Percentiles rank a stretch among this genome's conserved stretches.
These are phyloP conservation scores for Hippocampus abdominalis DNA, from an alignment of 2,113 vertebrate genomes.

Conservation along the genomic window DNA sequence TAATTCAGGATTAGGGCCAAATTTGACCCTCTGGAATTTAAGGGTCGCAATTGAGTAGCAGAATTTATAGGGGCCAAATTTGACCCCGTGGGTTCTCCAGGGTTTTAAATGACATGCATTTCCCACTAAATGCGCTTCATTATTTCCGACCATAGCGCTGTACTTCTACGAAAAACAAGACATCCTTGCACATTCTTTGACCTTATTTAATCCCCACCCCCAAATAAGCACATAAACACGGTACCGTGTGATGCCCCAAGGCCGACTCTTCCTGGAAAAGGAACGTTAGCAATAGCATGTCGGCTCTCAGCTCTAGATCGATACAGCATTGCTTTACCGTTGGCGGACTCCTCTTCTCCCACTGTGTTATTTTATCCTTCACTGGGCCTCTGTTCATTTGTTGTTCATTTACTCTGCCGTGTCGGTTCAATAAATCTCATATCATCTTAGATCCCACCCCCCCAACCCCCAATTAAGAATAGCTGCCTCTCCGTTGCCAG, in stretches of 20 bases:
- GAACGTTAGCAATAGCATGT: constrained; percentile 62
- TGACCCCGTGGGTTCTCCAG: too few relatives aligned
- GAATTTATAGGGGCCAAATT: too few relatives aligned
- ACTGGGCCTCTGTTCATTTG: constrained; percentile 60
- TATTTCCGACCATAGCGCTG: constrained; percentile 2
- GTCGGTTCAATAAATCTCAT: constrained; percentile 70
- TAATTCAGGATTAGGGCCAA: too few relatives aligned
- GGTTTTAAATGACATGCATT: neutral
- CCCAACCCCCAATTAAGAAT: constrained; percentile 35
- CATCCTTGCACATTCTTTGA: constrained; percentile 23
- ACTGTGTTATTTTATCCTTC: constrained; percentile 68
- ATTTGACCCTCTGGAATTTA: too few relatives aligned
- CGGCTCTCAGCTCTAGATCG: constrained; percentile 64
- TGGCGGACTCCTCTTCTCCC: constrained; percentile 64
- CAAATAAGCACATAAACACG: constrained; percentile 18
- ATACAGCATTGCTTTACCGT: constrained; percentile 63
- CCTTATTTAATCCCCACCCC: neutral
- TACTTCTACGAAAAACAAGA: neutral
- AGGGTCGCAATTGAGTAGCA: too few relatives aligned
- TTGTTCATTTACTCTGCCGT: constrained; percentile 65
- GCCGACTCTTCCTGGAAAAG: constrained; percentile 63
- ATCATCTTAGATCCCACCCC: constrained; percentile 53
- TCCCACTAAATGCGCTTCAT: neutral
- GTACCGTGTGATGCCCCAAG: constrained; percentile 49
- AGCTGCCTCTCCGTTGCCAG: constrained; percentile 51